Conservation (phyloP, 2,797 vertebrate genomes). For the Tadarida brasiliensis region DNA sequence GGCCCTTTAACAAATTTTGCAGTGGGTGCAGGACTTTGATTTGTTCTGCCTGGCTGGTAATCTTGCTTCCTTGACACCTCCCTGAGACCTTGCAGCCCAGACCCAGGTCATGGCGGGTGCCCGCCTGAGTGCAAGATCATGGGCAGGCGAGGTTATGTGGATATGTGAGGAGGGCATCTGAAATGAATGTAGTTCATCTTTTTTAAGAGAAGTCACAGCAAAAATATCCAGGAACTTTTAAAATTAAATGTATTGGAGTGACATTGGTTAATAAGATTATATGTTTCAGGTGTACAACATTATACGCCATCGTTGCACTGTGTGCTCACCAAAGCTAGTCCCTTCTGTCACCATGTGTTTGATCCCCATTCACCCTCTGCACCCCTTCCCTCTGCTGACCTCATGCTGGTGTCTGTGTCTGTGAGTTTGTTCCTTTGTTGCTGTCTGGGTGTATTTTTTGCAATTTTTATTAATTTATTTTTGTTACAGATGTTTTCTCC, state of each 20-base stretch:
- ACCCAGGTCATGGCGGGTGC: background rate
- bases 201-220: background rate
- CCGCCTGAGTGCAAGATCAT: background rate
- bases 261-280: background rate
- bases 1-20: background rate
- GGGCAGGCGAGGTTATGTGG: background rate
- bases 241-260: background rate
- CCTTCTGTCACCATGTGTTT: background rate
- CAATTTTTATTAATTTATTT: no score
- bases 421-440: background rate
- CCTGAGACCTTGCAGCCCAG: background rate
- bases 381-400: background rate
- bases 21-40: no score
- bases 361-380: background rate
- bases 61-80: background rate
- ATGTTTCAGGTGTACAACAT: background rate
- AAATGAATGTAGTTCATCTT: background rate
- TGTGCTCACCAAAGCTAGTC: background rate
- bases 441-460: background rate
- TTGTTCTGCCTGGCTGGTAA: background rate
- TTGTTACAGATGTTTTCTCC: no score
- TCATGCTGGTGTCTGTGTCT: background rate
- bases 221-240: background rate
- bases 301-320: background rate
- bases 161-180: background rate